phyloP scores from a whole-genome alignment of 1,140 invertebrate species.

The Latrodectus geometricus region DNA sequence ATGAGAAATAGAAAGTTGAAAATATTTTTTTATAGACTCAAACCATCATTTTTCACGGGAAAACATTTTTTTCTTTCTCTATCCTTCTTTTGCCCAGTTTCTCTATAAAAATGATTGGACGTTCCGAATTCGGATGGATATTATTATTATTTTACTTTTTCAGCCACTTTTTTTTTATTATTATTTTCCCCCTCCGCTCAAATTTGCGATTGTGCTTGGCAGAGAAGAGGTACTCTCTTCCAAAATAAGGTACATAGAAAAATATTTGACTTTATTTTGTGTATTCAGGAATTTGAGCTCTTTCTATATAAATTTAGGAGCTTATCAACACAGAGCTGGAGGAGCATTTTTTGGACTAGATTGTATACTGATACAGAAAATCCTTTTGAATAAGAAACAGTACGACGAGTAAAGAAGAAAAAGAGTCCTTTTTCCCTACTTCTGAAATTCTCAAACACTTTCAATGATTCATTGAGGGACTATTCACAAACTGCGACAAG shows the following conservation, averaged over 20 bases:
- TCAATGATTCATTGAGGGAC: not conserved
- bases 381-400: not conserved
- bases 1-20: slow-evolving; percentile 61
- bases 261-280: slow-evolving; percentile 3
- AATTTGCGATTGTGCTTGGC: slow-evolving; percentile 25
- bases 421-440: not conserved
- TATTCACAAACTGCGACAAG: not conserved
- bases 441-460: not conserved
- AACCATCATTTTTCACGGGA: slow-evolving; percentile 55
- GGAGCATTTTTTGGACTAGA: not conserved
- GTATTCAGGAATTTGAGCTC: not conserved
- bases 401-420: not conserved
- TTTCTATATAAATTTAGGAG: not conserved
- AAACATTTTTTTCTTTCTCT: slow-evolving; percentile 22
- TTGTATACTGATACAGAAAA: not conserved
- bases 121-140: not conserved
- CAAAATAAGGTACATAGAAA: not conserved
- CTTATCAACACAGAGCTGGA: not conserved
- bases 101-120: slow-evolving; percentile 57
- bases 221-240: not conserved
- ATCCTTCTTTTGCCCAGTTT: slow-evolving; percentile 6
- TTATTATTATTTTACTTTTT: not conserved
- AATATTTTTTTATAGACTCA: slow-evolving; percentile 59
- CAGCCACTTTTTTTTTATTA: not conserved
- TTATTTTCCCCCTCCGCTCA: slow-evolving; percentile 12